Conservation (phyloP, 2,888 invertebrate species). For the Rhimphoctona megacephalus region DNA sequence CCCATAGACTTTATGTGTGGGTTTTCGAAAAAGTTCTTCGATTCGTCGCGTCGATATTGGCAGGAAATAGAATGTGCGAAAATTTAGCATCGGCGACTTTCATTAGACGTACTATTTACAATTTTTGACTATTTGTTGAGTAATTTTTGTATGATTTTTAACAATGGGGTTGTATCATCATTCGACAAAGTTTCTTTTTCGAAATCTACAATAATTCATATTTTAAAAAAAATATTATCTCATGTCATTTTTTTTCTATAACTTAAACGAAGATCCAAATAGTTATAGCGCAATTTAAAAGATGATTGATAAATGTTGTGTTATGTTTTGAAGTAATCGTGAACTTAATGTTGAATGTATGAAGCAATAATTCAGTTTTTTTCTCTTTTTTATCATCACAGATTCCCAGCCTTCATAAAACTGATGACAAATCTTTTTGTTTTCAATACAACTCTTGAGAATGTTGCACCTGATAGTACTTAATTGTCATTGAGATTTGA, state of each 20-base stretch:
- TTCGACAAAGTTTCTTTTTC: not conserved
- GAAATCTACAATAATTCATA: not conserved
- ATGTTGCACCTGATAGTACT: too few relatives aligned
- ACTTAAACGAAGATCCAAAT: too few relatives aligned
- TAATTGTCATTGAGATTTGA: not conserved
- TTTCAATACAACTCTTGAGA: too few relatives aligned
- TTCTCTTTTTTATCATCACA: not conserved
- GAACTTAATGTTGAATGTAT: not conserved
- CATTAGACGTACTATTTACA: too few relatives aligned
- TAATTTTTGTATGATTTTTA: not conserved
- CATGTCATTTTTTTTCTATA: not conserved
- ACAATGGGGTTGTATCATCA: not conserved
- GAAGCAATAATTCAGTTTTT: not conserved
- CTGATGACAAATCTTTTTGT: too few relatives aligned
- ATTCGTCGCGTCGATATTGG: not conserved
- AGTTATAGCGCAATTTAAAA: too few relatives aligned
- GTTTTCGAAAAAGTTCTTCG: constrained; percentile 7
- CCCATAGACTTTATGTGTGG: not conserved
- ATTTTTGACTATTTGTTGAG: not conserved
- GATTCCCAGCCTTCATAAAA: not conserved
- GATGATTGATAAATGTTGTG: not conserved
- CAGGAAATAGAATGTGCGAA: not conserved
- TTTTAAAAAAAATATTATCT: not conserved
- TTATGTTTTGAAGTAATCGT: not conserved
- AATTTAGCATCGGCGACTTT: not conserved